Evolutionary conservation across 2,113 vertebrate genomes (phyloP).

Genomic region (Malurus cyaneus): DNA sequence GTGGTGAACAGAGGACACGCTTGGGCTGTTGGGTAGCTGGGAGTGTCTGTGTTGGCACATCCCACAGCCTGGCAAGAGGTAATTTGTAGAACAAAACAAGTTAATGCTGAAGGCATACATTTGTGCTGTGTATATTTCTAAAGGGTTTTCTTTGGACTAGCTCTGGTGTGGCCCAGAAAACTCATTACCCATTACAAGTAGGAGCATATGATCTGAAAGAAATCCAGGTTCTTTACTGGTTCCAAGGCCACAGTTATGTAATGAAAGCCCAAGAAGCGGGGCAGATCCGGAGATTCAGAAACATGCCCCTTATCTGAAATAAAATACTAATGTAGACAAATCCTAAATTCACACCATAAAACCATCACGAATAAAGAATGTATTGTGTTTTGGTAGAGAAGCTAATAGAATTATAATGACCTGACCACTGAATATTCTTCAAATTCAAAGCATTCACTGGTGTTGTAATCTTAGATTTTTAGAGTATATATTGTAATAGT

Average conservation of each 20-base stretch:
- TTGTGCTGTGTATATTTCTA: neutral
- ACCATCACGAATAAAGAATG: neutral
- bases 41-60: neutral
- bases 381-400: neutral
- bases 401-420: neutral
- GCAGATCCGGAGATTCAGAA: neutral
- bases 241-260: neutral
- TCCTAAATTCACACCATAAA: neutral
- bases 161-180: neutral
- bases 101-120: neutral
- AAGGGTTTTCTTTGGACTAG: neutral
- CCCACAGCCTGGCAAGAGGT: neutral
- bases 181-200: neutral
- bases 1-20: neutral
- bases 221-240: neutral
- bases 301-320: neutral
- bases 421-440: neutral
- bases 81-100: neutral
- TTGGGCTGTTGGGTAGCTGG: neutral
- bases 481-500: neutral
- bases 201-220: neutral
- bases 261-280: neutral
- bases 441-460: neutral
- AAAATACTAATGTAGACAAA: neutral
- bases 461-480: neutral